Evolutionary conservation across 2,113 vertebrate genomes (phyloP), one percentile per base, ranked within the genome.

Genomic region (Microtus richardsoni): DNA sequence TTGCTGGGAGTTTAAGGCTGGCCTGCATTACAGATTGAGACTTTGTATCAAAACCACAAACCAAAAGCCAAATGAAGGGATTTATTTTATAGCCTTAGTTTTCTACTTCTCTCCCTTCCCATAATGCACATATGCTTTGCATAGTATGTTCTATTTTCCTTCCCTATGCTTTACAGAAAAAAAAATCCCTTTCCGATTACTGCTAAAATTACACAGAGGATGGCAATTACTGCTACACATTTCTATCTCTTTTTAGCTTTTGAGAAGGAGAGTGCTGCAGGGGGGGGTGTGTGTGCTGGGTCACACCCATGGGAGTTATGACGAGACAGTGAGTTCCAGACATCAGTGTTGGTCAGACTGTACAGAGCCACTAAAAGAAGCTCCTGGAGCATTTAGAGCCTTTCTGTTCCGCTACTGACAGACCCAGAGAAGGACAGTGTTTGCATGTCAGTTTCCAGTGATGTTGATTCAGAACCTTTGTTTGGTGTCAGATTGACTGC

Each of bases 241-340:
- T 75, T 60, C 28, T 89, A 0, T 39, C 79, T 71, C 80, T 94
- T 95, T 95, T 88, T 17, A 85, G 41, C 36, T 79, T 94, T 88
- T 36, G 36, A 85, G 41, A 54, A 86, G 44, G 92, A 85, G 95
- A 94, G 39, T 5, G 14, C 82, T 47, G 7, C 10, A 54, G 52
- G 91, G 64, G 91, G 86, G 91, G 70, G n/a, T n/a, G n/a, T n/a
- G 79, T 88, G 68, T 91, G 19, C 66, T 94, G 87, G 58, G 89
- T 91, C 73, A 73, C 60, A 88, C 41, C 19, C 49, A 11, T 30
- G 41, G 41, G 77, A 91, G 28, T 66, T 79, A 90, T 41, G 26
- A 13, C 16, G 7, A 44, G 75, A 19, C 54, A 70, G 44, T 58
- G 39, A 33, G 30, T 60, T 73, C 8, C 26, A 49, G 2, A 54